Conservation (phyloP, 53 echinoderm and acorn worm species). For the Luidia sarsii region DNA sequence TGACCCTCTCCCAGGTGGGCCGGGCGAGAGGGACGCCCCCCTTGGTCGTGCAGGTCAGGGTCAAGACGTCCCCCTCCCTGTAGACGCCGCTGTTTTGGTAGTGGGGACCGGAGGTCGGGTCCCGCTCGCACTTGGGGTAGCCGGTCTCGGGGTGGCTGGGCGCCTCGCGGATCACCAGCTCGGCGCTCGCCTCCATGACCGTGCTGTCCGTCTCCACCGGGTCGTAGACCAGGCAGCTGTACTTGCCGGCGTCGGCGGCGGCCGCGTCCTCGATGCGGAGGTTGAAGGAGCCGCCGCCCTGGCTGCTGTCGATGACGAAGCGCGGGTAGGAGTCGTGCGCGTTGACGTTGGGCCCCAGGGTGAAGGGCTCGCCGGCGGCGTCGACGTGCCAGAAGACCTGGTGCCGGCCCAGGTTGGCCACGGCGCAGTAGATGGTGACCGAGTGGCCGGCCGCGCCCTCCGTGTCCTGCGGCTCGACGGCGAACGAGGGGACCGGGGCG, state of each 20-base stretch:
- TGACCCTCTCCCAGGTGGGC: constrained; percentile 30
- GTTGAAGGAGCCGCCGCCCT: constrained; percentile 19
- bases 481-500: not conserved
- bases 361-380: not conserved
- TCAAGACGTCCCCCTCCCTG: constrained; percentile 36
- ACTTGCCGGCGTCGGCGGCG: constrained; percentile 12
- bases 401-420: constrained; percentile 12
- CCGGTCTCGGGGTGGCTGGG: not conserved
- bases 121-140: not conserved
- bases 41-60: constrained; percentile 11
- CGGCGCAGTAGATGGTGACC: constrained; percentile 52
- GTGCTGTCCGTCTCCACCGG: not conserved
- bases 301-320: constrained; percentile 3
- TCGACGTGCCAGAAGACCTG: constrained; percentile 50
- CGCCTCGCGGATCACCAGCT: not conserved
- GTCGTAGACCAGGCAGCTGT: constrained; percentile 34
- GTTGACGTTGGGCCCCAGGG: constrained; percentile 48
- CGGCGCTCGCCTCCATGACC: constrained; percentile 20
- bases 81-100: not conserved
- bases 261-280: constrained; percentile 27
- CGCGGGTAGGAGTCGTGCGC: constrained; percentile 25
- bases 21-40: constrained; percentile 46
- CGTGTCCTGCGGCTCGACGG: not conserved
- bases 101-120: not conserved
- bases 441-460: constrained; percentile 12